Conservation (phyloP, 2,797 vertebrate genomes). For the Alcedo quadribrachys region DNA sequence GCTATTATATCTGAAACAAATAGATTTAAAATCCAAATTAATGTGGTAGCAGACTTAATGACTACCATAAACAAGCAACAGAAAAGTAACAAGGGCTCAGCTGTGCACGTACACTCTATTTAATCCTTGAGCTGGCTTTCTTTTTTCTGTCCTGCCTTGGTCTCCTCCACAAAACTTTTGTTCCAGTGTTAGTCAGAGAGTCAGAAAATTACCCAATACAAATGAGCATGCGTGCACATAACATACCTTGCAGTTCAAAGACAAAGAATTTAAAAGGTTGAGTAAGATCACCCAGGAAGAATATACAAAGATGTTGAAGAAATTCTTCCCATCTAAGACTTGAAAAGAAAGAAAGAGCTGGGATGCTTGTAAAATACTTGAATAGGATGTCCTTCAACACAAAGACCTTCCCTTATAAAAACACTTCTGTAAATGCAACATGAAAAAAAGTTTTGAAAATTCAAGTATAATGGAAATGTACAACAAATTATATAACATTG, state of each 20-base stretch:
- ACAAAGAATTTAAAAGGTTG: neutral
- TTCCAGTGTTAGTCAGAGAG: neutral
- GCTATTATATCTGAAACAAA: neutral
- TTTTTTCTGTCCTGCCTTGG: neutral
- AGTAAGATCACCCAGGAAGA: neutral
- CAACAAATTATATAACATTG: neutral
- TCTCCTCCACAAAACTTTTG: neutral
- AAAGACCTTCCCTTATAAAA: neutral
- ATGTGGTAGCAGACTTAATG: neutral
- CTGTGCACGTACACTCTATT: fast-evolving
- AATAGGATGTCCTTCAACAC: neutral
- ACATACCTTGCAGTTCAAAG: neutral
- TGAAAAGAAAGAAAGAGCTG: neutral
- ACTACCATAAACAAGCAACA: neutral
- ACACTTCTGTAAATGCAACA: neutral
- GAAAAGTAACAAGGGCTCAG: neutral
- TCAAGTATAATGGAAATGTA: neutral
- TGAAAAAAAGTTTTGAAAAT: neutral
- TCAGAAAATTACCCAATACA: neutral
- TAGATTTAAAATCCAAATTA: neutral
- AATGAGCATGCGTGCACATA: fast-evolving
- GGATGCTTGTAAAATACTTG: neutral
- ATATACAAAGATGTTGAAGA: neutral
- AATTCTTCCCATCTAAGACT: neutral
- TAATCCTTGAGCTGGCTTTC: neutral